Percentiles rank a stretch among this genome's conserved stretches.
phyloP scores from a whole-genome alignment of 2,797 vertebrate species.

The Arctocebus calabarensis region DNA sequence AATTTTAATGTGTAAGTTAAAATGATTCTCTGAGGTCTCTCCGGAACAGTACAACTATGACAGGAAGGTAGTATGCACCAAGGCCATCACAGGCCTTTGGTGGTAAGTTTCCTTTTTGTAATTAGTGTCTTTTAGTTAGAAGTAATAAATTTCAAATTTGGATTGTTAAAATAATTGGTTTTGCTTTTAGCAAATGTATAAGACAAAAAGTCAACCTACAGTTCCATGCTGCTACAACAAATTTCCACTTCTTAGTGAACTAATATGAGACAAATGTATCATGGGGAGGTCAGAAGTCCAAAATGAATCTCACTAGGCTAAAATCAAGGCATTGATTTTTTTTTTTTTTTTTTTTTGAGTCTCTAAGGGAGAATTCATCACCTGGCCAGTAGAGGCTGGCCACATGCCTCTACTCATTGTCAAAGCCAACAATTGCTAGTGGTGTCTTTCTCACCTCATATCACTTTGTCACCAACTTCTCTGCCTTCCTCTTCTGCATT shows the following conservation, averaged over 20 bases:
- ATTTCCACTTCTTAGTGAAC: background rate
- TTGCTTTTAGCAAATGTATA: background rate
- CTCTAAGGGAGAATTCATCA: background rate
- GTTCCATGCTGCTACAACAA: background rate
- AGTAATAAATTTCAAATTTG: background rate
- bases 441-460: background rate
- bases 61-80: background rate
- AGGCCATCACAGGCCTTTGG: background rate
- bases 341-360: background rate
- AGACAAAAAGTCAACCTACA: background rate
- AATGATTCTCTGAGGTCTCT: background rate
- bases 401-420: background rate
- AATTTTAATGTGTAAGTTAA: background rate
- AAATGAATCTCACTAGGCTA: background rate
- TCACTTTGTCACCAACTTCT: background rate
- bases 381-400: background rate
- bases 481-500: background rate
- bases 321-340: background rate
- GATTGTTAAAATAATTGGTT: background rate
- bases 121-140: background rate
- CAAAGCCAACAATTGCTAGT: background rate
- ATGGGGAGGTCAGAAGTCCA: background rate
- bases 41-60: background rate
- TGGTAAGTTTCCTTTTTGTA: background rate
- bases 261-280: background rate